Evolutionary conservation across 2,888 invertebrate species (phyloP).

Genomic region (Cremastobaeus sp.): DNA sequence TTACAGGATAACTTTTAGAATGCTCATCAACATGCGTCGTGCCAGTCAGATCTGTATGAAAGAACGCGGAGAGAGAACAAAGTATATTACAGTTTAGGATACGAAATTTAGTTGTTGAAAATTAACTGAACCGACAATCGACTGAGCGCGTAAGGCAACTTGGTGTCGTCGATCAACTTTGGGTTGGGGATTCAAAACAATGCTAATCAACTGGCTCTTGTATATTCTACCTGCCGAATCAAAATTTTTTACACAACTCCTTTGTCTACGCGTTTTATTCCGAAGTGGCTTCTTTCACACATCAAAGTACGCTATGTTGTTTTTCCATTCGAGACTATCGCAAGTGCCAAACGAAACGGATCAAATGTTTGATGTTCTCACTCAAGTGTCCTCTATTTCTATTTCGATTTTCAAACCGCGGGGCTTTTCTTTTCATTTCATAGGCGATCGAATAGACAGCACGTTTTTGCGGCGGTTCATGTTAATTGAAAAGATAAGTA

Average conservation of each 20-base stretch:
- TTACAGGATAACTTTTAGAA: constrained; percentile 3
- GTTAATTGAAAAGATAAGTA: too few species aligned
- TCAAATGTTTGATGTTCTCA: constrained; percentile 61
- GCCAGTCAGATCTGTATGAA: constrained; percentile 69
- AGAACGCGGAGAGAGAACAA: constrained; percentile 17
- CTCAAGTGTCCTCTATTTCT: constrained; percentile 60
- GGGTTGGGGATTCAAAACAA: neutral
- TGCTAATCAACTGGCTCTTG: neutral
- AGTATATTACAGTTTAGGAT: constrained; percentile 40
- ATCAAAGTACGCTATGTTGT: constrained; percentile 30
- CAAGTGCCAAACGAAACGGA: constrained; percentile 59
- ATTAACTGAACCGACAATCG: constrained; percentile 63
- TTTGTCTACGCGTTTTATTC: constrained; percentile 37
- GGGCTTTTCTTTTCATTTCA: constrained; percentile 6
- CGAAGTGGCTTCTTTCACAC: constrained; percentile 29
- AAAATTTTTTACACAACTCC: constrained; percentile 12
- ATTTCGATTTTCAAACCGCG: constrained; percentile 22
- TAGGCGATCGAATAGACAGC: constrained; percentile 34
- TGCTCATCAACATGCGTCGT: constrained; percentile 62
- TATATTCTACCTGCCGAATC: too few species aligned
- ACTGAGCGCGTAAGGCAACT: constrained; percentile 65
- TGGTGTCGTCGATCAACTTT: constrained; percentile 14
- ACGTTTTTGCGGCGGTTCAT: constrained; percentile 62
- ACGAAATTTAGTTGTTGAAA: constrained; percentile 64
- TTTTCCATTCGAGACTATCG: constrained; percentile 50